Evolutionary conservation across 2,888 invertebrate species (phyloP), one percentile per base, ranked within the genome.

Genomic region (Alcis repandata): DNA sequence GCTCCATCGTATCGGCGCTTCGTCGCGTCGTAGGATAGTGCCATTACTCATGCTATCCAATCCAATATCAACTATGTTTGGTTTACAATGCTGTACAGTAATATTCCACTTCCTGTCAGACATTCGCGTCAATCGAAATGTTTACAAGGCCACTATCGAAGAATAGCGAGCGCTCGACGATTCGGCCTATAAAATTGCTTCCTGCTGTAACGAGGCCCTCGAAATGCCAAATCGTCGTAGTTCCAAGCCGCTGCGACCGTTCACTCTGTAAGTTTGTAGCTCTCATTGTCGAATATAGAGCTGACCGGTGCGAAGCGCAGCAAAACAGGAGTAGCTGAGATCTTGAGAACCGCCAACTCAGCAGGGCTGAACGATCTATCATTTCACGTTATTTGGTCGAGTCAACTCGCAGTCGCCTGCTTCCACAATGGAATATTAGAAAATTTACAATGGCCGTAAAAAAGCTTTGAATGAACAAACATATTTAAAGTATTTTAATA

Each of bases 21-120:
- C 27, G 27, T 27, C 27, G 27, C 27, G 27, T 27, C 27, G 27
- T 4, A 27, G 27, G 27, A 27, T 27, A 27, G 41, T 17, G 17
- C 41, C 13, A 10, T 38, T 45, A 46, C 52, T 17, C 45, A 53
- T 17, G 46, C 46, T 27, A 27, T 45, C 38, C 43, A 15, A 27
- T 45, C 38, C 43, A 15, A 27, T 46, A 52, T 33, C 45, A 13
- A 38, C 9, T 3, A 22, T 36, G 56, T 49, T 56, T 40, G 27
- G 19, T 53, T 53, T 46, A 43, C 52, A 13, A 9, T 19, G 8
- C 22, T 27, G 27, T 27, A 27, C 27, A 27, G 27, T 38, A 13
- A 49, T 19, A 32, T 40, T 36, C 27, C 8, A 49, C 59, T 51
- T 59, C 51, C 59, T 59, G 41, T 41, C 53, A 17, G 43, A 45